Evolutionary conservation across 2,888 invertebrate species (phyloP), one percentile per base, ranked within the genome.

Genomic region (Galerucella calmariensis): DNA sequence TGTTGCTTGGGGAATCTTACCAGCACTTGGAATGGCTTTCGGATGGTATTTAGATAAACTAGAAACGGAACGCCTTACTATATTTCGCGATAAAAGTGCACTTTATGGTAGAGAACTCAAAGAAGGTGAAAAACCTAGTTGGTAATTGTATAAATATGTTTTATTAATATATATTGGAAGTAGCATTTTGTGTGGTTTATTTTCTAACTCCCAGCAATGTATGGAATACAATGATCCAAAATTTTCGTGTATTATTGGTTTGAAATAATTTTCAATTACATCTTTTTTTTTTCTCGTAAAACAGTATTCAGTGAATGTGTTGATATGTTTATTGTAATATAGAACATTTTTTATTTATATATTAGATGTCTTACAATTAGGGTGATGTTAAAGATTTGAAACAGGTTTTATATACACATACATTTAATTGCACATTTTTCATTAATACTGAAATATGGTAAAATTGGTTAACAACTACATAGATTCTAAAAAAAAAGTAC

Each of bases 41-140:
- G 95, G 95, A 1, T 88, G 89, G 81, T 92, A 86, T 79, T 81
- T 95, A 70, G 94, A 95, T 83, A 87, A 88, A 6, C 88, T 90
- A 80, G 95, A 95, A 88, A 93, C 93, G 0, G 89, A 92, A 75
- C 90, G 95, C 72, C 91, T 95, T 92, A 89, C 90, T 0, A 87
- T 86, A 79, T 96, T 92, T 85, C 90, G 95, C 75, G 96, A 96
- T 84, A 95, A 93, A 85, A 95, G 95, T 83, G 91, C 92, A 67
- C 87, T 96, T 56, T 96, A 92, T 84, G 94, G 94, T 27, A 90
- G 93, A 74, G 87, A 85, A 58, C 88, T 92, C 2, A 91, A 91
- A 80, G 90, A 91, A 78, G 93, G 92, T 9, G 92, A 93, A 75
- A 84, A 89, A 80, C 95, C 95, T 73, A 91, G 93, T 12, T 96